phyloP scores from a whole-genome alignment of 2,888 invertebrate species.

The Pegoplata infirma region DNA sequence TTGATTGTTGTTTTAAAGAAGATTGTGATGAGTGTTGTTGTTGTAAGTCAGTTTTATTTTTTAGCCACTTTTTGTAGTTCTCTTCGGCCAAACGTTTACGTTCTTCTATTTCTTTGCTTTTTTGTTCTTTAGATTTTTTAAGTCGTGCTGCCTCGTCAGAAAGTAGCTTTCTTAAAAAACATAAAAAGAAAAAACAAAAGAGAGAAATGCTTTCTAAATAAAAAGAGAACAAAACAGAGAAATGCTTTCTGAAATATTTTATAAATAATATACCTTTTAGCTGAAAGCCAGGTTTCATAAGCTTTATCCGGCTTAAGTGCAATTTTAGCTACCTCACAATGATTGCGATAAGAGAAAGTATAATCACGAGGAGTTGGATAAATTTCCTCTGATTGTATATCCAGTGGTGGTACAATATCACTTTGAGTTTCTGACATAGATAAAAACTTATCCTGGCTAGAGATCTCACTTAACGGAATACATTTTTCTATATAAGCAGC shows the following conservation, averaged over 20 bases:
- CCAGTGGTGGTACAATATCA: constrained; percentile 69
- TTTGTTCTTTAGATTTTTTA: constrained; percentile 62
- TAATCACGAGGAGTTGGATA: constrained; percentile 66
- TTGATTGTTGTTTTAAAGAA: constrained; percentile 28
- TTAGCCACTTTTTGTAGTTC: constrained; percentile 72
- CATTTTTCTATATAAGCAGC: constrained; percentile 67
- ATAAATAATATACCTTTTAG: constrained; percentile 69
- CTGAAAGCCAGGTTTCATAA: constrained; percentile 73
- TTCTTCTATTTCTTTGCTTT: constrained; percentile 63
- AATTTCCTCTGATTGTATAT: constrained; percentile 69
- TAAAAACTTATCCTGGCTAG: constrained; percentile 50
- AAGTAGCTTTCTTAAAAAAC: constrained; percentile 64
- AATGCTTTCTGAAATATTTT: not conserved
- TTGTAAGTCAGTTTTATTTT: constrained; percentile 64
- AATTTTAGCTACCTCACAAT: constrained; percentile 66
- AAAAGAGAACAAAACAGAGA: not conserved
- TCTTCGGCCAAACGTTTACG: constrained; percentile 68
- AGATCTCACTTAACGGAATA: constrained; percentile 37
- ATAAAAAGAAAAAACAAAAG: too few species aligned
- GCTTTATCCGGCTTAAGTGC: constrained; percentile 70
- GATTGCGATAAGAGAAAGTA: constrained; percentile 66
- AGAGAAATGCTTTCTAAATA: not conserved
- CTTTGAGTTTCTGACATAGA: constrained; percentile 60
- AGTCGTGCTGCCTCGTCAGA: constrained; percentile 65
- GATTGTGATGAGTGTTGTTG: constrained; percentile 40